Conservation (phyloP, 1,140 invertebrate species). For the Mamestra configurata region DNA sequence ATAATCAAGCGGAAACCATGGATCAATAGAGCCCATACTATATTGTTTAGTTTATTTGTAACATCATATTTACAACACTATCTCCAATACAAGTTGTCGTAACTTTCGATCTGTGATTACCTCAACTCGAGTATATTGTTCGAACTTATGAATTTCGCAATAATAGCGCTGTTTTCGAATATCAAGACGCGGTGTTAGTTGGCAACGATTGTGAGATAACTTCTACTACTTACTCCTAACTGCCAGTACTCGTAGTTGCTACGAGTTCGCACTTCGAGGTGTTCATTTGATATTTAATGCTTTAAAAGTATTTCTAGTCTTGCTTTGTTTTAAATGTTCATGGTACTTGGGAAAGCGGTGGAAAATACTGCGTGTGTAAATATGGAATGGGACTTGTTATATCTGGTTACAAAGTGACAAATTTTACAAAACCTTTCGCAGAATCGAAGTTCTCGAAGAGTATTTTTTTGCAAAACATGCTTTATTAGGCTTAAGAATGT, state of each 20-base stretch:
- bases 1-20: too few species aligned
- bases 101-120: neutral
- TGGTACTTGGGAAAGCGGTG: neutral
- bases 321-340: neutral
- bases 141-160: conserved; percentile 26
- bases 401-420: too few species aligned
- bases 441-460: too few species aligned
- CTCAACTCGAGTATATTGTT: conserved; percentile 2
- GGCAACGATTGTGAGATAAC: conserved; percentile 42
- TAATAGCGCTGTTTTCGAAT: conserved; percentile 14
- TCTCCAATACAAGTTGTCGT: neutral
- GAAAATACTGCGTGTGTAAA: too few species aligned
- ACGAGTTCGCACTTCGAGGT: conserved; percentile 46
- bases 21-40: too few species aligned
- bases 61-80: neutral
- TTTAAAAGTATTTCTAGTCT: conserved; percentile 25
- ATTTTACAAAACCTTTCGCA: too few species aligned
- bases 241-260: conserved; percentile 1
- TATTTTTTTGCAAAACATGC: too few species aligned
- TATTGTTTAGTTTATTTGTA: neutral
- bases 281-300: conserved; percentile 45
- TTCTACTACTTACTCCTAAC: conserved; percentile 15
- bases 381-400: too few species aligned
- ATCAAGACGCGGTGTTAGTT: neutral
- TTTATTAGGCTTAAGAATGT: too few species aligned